Conservation (phyloP, 2,113 vertebrate species). For the Crotalus helleri region DNA sequence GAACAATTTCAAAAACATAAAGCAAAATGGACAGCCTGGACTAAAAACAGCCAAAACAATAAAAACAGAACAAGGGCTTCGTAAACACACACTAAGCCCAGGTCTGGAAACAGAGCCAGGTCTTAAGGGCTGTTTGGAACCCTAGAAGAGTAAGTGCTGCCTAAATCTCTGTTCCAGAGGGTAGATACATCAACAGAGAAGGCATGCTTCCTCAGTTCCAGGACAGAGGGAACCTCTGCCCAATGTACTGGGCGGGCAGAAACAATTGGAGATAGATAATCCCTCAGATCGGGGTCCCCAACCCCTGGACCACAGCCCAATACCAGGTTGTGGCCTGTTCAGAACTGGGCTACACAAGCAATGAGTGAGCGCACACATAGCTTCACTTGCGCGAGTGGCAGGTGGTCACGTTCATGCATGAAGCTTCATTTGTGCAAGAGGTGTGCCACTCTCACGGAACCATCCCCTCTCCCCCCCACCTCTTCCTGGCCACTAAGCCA, state of each 20-base stretch:
- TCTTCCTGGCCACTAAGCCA: too few species aligned
- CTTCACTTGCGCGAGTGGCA: too few species aligned
- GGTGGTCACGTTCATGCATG: too few species aligned
- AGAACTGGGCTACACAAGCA: too few species aligned
- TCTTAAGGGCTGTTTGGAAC: neutral
- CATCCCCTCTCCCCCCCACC: too few species aligned
- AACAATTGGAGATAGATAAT: neutral
- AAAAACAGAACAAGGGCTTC: neutral
- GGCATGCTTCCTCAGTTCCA: neutral
- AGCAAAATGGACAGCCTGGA: neutral
- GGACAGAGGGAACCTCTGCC: neutral
- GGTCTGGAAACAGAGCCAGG: neutral
- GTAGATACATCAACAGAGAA: neutral
- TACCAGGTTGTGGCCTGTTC: neutral
- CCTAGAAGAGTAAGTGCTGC: neutral
- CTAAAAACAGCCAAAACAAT: neutral
- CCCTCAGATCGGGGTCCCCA: neutral
- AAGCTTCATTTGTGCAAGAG: too few species aligned
- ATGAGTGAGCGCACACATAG: too few species aligned
- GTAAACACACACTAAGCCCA: neutral
- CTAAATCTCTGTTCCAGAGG: neutral
- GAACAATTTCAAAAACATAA: neutral
- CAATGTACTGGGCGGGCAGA: neutral
- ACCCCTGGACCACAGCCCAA: too few species aligned
- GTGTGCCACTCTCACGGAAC: too few species aligned